Base-by-base conservation (phyloP, 2,888 invertebrate species). In the Labia minor region DNA sequence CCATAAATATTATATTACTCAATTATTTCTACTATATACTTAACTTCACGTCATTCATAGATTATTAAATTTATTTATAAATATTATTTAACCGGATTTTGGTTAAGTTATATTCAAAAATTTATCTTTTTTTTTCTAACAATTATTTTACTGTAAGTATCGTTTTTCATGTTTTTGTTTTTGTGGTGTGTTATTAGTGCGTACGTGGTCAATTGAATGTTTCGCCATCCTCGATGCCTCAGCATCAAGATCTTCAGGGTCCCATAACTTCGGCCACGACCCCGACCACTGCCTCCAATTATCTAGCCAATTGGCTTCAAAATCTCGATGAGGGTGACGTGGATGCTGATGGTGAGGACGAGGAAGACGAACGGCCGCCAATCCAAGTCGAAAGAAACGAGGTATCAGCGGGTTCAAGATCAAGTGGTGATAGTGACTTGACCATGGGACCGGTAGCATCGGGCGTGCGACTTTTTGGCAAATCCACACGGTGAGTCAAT, bases 191-290 rank as follows among this genome's bases (percentile, higher is more conserved):
- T n/a, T n/a, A n/a, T n/a, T n/a, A n/a, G n/a, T n/a, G n/a, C n/a
- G 49, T 16, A 49, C 49, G 49, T 49, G 49, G 49, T 49, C 49
- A 49, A n/a, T 49, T 49, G 49, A 49, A 49, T 49, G 49, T 49
- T 3, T 49, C 49, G 49, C 6, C 14, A 49, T 49, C 14, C 14
- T 49, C 49, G 8, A 49, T 49, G 49, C 49, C 49, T 49, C 49
- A 49, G 16, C 49, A 49, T 49, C 49, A 49, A 49, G 49, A 49
- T 49, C 49, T 49, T 49, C 49, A 49, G 49, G 49, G 49, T n/a
- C 49, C 49, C 16, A 49, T 49, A n/a, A 49, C 49, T 16, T 49
- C 49, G 49, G 49, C 49, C 49, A 49, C 49, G 14, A n/a, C 49
- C 16, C 49, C 49, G 16, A 49, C 49, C 49, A 49, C 49, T 49